A percentile compares a stretch with the other conserved stretches of the same genome.
These are phyloP conservation scores for Bryconaethiops microstoma DNA, from an alignment of 2,797 vertebrate species.

Conservation along the genomic window DNA sequence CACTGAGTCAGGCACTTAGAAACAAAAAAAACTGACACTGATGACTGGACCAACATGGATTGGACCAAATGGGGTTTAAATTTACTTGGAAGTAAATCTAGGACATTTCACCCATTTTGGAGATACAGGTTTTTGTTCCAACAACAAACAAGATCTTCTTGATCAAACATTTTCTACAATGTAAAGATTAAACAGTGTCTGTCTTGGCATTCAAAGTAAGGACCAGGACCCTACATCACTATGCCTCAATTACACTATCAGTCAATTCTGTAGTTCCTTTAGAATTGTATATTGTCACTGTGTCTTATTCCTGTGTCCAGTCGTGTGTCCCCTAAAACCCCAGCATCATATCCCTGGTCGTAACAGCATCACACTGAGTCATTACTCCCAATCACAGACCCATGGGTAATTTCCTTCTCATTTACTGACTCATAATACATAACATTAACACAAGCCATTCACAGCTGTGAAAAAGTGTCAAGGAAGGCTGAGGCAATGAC, in stretches of 20 bases:
- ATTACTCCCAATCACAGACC: conserved; percentile 56
- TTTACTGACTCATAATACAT: conserved; percentile 57
- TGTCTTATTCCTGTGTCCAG: no score
- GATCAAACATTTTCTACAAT: not conserved
- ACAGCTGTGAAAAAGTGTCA: conserved; percentile 36
- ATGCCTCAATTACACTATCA: conserved; percentile 39
- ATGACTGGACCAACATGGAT: no score
- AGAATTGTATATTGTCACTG: no score
- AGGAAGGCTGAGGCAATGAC: conserved; percentile 48
- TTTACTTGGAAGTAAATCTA: not conserved
- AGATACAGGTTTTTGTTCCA: not conserved
- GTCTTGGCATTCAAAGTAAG: not conserved
- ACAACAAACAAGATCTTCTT: not conserved
- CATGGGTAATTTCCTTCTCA: conserved; percentile 59
- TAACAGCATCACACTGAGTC: conserved; percentile 41
- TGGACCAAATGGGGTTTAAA: not conserved
- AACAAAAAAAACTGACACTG: no score
- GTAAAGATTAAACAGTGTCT: not conserved
- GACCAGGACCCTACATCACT: conserved; percentile 19
- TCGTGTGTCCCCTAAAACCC: no score
- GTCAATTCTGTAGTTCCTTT: conserved; percentile 43
- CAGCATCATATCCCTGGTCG: no score
- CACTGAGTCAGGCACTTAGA: no score
- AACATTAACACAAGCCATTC: conserved; percentile 46
- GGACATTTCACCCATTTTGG: not conserved